A percentile compares a stretch with the other conserved stretches of the same genome.
phyloP scores from a whole-genome alignment of 2,797 vertebrate species.

The Carapus acus region DNA sequence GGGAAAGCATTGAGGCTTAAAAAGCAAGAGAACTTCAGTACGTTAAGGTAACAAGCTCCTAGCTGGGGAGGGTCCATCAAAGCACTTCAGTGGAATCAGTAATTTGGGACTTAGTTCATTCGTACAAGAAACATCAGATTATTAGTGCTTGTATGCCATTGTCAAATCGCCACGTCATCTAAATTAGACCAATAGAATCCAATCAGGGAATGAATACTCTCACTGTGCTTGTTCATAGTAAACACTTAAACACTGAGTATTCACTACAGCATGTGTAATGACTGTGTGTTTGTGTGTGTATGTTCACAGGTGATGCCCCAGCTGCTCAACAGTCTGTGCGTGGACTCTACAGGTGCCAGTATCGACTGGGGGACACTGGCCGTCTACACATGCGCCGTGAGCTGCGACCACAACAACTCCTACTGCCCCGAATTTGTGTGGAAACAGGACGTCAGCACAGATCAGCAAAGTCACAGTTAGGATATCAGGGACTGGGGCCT shows the following conservation, averaged over 20 bases:
- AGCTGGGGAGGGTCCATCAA: too few species aligned
- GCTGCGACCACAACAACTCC: conserved; percentile 53
- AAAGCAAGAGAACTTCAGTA: too few species aligned
- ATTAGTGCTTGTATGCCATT: too few species aligned
- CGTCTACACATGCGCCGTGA: conserved; percentile 81
- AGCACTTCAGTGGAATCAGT: too few species aligned
- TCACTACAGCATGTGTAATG: background rate
- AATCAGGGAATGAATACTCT: too few species aligned
- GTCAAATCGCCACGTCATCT: too few species aligned
- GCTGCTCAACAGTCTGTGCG: conserved; percentile 84
- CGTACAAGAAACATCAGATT: too few species aligned
- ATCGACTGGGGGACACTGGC: conserved; percentile 90
- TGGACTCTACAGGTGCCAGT: conserved; percentile 84
- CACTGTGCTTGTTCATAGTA: too few species aligned
- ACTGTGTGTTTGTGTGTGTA: conserved; percentile 1
- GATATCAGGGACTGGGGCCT: conserved; percentile 1
- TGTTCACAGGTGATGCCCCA: conserved; percentile 91
- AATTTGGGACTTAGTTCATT: too few species aligned
- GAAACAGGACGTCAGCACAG: conserved; percentile 85
- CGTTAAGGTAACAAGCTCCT: too few species aligned
- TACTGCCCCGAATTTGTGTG: conserved; percentile 86
- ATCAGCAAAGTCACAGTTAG: conserved; percentile 30
- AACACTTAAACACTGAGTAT: background rate
- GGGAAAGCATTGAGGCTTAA: too few species aligned
- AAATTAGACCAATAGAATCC: too few species aligned